These are phyloP conservation scores for Cuculus canorus DNA, from an alignment of 2,797 vertebrate species.

Conservation along the genomic window DNA sequence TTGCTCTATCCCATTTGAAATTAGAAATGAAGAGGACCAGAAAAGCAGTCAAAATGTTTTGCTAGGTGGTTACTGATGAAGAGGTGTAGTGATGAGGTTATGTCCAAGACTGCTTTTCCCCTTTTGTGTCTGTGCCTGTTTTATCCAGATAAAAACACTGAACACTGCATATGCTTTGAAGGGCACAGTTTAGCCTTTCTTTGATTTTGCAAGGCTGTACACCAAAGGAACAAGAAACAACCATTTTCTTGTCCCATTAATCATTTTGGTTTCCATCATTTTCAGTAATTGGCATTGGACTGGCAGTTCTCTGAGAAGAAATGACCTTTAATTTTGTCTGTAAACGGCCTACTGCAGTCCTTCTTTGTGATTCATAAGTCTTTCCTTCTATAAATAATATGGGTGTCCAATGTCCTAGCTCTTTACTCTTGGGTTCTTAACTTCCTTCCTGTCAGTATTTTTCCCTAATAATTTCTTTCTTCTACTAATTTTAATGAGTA, in stretches of 20 bases:
- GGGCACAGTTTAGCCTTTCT: not conserved
- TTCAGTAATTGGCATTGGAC: not conserved
- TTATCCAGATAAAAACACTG: not conserved
- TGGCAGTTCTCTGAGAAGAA: not conserved
- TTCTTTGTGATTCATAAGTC: not conserved
- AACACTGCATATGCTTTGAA: not conserved
- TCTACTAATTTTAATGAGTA: not conserved
- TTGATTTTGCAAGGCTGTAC: not conserved
- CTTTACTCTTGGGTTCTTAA: not conserved
- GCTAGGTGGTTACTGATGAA: not conserved
- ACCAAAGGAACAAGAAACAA: not conserved
- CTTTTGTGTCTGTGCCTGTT: not conserved
- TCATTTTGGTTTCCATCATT: not conserved
- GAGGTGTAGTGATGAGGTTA: not conserved
- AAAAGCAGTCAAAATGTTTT: not conserved
- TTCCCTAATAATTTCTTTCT: not conserved
- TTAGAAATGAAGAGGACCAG: not conserved
- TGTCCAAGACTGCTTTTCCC: not conserved
- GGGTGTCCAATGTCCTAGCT: not conserved
- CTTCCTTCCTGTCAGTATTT: not conserved
- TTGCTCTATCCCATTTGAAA: not conserved
- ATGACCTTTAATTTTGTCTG: not conserved
- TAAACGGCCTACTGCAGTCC: not conserved
- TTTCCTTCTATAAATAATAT: not conserved
- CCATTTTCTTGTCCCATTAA: not conserved